Evolutionary conservation across 2,113 vertebrate genomes (phyloP).

Genomic region (Myrmecophaga tridactyla): DNA sequence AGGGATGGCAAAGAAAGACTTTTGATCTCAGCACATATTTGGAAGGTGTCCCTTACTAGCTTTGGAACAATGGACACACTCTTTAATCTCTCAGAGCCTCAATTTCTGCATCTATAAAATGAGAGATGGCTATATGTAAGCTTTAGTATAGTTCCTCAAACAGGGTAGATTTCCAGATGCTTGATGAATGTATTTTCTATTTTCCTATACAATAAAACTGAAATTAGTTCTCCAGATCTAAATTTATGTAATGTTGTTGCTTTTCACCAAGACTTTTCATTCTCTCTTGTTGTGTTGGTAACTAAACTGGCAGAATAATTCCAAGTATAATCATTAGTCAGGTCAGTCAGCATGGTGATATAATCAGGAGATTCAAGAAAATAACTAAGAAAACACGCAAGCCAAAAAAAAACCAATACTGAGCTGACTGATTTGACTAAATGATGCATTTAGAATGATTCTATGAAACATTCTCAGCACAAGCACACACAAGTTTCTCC

Average conservation of each 20-base stretch:
- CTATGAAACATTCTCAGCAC: background rate
- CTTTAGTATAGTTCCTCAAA: background rate
- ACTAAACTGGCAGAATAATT: background rate
- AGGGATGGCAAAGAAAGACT: background rate
- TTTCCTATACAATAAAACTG: background rate
- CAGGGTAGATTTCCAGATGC: background rate
- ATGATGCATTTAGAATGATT: background rate
- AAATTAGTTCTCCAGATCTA: background rate
- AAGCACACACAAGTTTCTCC: background rate
- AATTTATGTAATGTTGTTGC: background rate
- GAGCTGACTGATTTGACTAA: background rate
- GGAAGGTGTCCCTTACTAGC: background rate
- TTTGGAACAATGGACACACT: background rate
- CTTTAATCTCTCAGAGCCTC: no score
- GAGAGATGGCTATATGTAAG: background rate
- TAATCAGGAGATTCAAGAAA: background rate
- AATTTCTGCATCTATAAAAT: no score
- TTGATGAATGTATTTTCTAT: background rate
- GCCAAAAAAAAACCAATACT: background rate
- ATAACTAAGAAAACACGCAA: background rate
- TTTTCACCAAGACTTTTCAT: background rate
- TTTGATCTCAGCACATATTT: background rate
- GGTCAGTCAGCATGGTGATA: background rate
- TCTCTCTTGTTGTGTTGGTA: background rate
- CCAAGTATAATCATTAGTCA: background rate